Percentiles rank a stretch among this genome's conserved stretches.
phyloP scores from a whole-genome alignment of 2,113 vertebrate species.

The Picathartes gymnocephalus region DNA sequence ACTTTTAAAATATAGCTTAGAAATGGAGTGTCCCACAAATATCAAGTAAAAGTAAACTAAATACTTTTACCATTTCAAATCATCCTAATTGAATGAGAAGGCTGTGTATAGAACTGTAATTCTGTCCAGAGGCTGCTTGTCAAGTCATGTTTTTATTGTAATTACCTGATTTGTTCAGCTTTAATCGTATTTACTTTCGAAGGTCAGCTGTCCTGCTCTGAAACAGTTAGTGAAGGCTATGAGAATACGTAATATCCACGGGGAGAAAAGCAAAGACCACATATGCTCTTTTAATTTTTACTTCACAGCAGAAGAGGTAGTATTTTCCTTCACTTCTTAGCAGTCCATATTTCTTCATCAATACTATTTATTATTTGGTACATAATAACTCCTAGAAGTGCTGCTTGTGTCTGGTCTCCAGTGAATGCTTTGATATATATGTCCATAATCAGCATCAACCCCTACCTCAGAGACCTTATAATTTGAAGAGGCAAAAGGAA shows the following conservation, averaged over 20 bases:
- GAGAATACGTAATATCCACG: slow-evolving; percentile 36
- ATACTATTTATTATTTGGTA: not conserved
- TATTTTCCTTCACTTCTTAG: not conserved
- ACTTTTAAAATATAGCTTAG: not conserved
- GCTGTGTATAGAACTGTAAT: slow-evolving; percentile 69
- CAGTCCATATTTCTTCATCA: not conserved
- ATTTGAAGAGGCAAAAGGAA: not conserved
- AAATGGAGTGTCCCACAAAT: not conserved
- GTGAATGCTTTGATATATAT: not conserved
- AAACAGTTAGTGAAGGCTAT: slow-evolving; percentile 44
- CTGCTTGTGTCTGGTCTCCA: not conserved
- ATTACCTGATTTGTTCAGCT: slow-evolving; percentile 81
- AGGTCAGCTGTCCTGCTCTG: slow-evolving; percentile 74
- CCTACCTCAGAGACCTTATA: not conserved
- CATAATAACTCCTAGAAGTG: not conserved
- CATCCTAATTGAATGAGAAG: slow-evolving; percentile 68
- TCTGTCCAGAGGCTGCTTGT: slow-evolving; percentile 78
- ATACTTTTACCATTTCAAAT: slow-evolving; percentile 45
- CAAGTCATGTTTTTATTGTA: slow-evolving; percentile 77
- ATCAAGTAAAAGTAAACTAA: slow-evolving; percentile 34
- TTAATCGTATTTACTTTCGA: slow-evolving; percentile 77
- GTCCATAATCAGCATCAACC: not conserved
- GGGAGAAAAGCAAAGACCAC: not conserved
- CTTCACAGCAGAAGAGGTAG: not conserved
- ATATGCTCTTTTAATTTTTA: not conserved